A percentile compares a stretch with the other conserved stretches of the same genome.
phyloP scores from a whole-genome alignment of 1,140 invertebrate species.

The Zaprionus vittiger region DNA sequence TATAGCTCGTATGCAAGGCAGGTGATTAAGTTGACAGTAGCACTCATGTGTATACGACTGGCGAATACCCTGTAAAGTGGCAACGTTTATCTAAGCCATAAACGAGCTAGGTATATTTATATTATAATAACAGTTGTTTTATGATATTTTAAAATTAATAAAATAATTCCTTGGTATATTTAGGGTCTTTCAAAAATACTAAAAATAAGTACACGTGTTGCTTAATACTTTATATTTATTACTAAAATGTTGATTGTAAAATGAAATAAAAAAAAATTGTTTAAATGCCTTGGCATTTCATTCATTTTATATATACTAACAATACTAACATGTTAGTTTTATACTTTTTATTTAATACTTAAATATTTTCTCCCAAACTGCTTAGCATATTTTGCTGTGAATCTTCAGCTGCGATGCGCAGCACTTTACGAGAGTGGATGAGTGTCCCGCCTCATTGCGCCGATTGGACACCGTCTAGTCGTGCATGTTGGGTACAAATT shows the following conservation, averaged over 20 bases:
- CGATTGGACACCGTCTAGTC: not conserved
- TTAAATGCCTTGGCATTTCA: no score
- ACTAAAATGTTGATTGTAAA: not conserved
- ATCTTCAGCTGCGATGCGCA: not conserved
- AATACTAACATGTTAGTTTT: not conserved
- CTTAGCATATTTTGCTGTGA: not conserved
- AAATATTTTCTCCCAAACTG: not conserved
- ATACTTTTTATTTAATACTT: not conserved
- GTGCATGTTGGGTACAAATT: slow-evolving; percentile 42
- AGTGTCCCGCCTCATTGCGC: not conserved
- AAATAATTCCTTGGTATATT: not conserved
- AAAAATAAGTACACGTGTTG: not conserved
- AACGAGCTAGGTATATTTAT: not conserved
- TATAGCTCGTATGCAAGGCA: not conserved
- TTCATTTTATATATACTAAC: not conserved
- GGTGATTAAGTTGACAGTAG: not conserved
- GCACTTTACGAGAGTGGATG: not conserved
- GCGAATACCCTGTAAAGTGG: not conserved
- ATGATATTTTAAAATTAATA: not conserved
- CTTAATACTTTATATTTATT: not conserved
- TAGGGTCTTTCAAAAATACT: not conserved
- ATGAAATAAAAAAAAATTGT: no score
- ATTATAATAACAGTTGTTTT: not conserved
- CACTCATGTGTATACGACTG: not conserved
- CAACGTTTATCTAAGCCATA: not conserved